Evolutionary conservation across 2,113 vertebrate genomes (phyloP), one percentile per base, ranked within the genome.

Genomic region (Albula glossodonta): DNA sequence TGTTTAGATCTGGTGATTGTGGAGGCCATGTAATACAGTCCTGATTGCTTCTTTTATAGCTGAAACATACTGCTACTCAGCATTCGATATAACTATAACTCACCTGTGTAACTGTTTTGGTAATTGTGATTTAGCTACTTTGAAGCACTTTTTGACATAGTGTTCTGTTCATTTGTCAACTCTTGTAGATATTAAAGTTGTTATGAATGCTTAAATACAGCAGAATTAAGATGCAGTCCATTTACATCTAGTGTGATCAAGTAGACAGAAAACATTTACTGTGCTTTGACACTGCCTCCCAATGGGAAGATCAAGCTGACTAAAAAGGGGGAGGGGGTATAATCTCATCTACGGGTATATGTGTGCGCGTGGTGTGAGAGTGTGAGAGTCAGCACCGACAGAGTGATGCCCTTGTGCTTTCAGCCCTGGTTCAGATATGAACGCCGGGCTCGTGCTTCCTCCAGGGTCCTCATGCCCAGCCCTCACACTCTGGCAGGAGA

Each of bases 401-500:
- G 19, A 12, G n/a, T 74, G 50, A 1, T 41, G 66, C 51, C 12
- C 17, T 19, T 66, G 60, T 19, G 4, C 60, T 3, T 63, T 66
- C 50, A 52, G 66, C 6, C 41, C 22, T 12, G 17, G 51, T 25
- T 52, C 51, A 78, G 66, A 41, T 13, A 74, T 53, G 83, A 41
- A 41, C 51, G 5, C 41, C n/a, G 51, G 41, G 31, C 66, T 77
- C 19, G n/a, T 25, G 70, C 51, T 41, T 41, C 74, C 83, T 51
- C 51, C 50, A 52, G 74, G 83, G 51, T 53, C 78, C 70, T 41
- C 3, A 57, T 7, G 78, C 81, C 84, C 48, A 83, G 31, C 56
- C 84, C 25, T 41, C 78, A 52, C 84, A 52, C 84, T 15, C 48
- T 52, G 22, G 81, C 74, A 22, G 83, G 85, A 88, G 82, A 86